phyloP scores from a whole-genome alignment of 2,113 vertebrate genomes.

The Pelobates fuscus region DNA sequence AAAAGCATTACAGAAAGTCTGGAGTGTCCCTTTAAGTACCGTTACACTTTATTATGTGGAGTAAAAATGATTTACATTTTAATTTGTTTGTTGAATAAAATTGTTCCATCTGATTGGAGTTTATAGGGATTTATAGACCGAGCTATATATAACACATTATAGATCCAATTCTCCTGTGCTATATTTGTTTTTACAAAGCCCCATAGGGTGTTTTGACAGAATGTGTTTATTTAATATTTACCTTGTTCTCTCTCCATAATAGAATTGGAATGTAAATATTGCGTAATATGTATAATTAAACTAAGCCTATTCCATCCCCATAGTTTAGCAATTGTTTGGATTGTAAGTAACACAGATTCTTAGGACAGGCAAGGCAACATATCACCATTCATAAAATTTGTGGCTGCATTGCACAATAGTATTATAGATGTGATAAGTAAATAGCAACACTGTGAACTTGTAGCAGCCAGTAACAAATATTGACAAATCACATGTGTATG shows the following conservation, averaged over 20 bases:
- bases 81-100: too few relatives aligned
- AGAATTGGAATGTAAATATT: not conserved
- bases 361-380: not conserved
- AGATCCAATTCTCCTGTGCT: too few relatives aligned
- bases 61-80: too few relatives aligned
- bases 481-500: too few relatives aligned
- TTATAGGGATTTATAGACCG: too few relatives aligned
- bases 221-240: not conserved
- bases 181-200: not conserved
- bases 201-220: not conserved
- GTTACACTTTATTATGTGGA: too few relatives aligned
- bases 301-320: not conserved
- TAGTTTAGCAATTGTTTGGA: slow-evolving; percentile 4
- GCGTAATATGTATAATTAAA: not conserved
- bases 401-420: not conserved
- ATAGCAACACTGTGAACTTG: slow-evolving; percentile 19
- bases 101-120: too few relatives aligned
- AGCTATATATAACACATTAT: too few relatives aligned
- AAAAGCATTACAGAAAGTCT: too few relatives aligned
- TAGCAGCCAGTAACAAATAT: not conserved
- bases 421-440: not conserved
- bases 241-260: not conserved
- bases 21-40: too few relatives aligned
- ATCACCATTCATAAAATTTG: not conserved
- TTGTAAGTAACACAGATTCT: not conserved